Percentiles rank a stretch among this genome's conserved stretches.
phyloP scores from a whole-genome alignment of 2,888 invertebrate genomes.

The Elegia similella region DNA sequence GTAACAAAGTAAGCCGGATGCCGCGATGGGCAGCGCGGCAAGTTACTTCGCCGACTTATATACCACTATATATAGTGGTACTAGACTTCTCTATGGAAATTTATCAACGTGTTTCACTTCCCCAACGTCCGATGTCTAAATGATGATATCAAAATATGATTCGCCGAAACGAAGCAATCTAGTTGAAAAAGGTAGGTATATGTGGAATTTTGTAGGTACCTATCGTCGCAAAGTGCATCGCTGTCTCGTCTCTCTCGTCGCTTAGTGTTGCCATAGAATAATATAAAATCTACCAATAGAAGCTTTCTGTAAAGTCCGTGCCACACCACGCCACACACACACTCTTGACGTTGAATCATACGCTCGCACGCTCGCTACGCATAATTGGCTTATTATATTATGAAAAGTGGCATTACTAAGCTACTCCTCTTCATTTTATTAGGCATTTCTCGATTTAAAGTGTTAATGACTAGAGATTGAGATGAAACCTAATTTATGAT shows the following conservation, averaged over 20 bases:
- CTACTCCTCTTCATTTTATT: too few relatives aligned
- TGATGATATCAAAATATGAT: constrained; percentile 7
- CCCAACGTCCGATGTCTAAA: constrained; percentile 3
- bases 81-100: neutral
- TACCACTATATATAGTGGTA: neutral
- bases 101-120: neutral
- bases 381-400: too few relatives aligned
- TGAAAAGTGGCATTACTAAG: too few relatives aligned
- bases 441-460: too few relatives aligned
- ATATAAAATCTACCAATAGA: neutral
- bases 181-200: neutral
- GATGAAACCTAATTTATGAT: too few relatives aligned
- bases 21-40: constrained; percentile 27
- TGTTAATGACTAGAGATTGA: too few relatives aligned
- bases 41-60: neutral
- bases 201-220: neutral
- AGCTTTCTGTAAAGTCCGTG: neutral
- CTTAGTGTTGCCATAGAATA: constrained; percentile 32
- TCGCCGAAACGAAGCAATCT: constrained; percentile 1
- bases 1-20: constrained; percentile 44
- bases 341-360: too few relatives aligned
- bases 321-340: neutral
- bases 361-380: too few relatives aligned
- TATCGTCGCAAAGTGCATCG: constrained; percentile 29
- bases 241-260: constrained; percentile 41